Conservation (phyloP, 1,140 invertebrate genomes). For the Sitobion miscanthi region DNA sequence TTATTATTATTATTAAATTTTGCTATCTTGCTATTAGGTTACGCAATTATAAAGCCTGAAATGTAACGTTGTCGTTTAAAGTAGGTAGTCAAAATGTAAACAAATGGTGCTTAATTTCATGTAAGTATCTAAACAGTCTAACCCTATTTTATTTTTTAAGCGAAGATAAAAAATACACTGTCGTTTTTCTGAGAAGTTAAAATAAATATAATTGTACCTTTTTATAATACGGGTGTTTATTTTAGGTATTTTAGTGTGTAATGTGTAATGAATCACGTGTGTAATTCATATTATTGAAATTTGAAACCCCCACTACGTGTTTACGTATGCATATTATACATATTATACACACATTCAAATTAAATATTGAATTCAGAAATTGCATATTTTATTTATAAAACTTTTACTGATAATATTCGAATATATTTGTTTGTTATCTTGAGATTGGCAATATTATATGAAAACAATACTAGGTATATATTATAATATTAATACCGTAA, state of each 20-base stretch:
- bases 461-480: background rate
- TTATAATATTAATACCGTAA: background rate
- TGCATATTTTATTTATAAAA: background rate
- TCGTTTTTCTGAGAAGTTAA: background rate
- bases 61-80: background rate
- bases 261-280: background rate
- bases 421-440: background rate
- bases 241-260: background rate
- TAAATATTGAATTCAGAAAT: background rate
- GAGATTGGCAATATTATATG: background rate
- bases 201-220: background rate
- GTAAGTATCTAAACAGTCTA: background rate
- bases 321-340: background rate
- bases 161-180: background rate
- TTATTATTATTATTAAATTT: background rate
- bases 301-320: background rate
- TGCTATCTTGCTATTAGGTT: background rate
- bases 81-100: background rate
- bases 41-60: background rate
- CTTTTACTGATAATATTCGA: background rate
- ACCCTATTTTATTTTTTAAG: background rate
- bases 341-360: background rate
- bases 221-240: background rate
- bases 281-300: background rate
- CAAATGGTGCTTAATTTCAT: background rate